Evolutionary conservation across 2,113 vertebrate genomes (phyloP).

Genomic region (Sapajus apella): DNA sequence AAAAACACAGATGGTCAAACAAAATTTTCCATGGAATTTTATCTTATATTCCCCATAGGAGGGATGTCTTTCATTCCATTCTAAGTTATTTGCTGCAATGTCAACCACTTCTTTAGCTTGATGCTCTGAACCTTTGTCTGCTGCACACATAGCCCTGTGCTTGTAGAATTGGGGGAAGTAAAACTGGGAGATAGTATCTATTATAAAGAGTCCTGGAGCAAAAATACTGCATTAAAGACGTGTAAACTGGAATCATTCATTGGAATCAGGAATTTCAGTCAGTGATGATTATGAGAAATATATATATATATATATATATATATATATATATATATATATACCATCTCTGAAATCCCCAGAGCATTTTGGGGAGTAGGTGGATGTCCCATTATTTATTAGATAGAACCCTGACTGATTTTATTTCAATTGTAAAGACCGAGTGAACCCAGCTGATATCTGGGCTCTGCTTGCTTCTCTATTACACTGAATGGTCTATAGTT

Average conservation of each 20-base stretch:
- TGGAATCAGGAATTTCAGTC: background rate
- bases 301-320: background rate
- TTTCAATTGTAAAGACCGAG: background rate
- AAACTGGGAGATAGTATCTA: background rate
- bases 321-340: background rate
- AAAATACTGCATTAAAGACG: background rate
- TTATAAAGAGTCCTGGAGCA: background rate
- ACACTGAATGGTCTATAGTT: constrained; percentile 32
- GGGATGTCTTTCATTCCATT: background rate
- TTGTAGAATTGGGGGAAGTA: background rate
- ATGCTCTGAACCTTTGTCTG: background rate
- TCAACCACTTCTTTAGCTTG: background rate
- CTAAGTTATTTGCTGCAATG: background rate
- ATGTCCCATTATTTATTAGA: background rate
- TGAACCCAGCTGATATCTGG: background rate
- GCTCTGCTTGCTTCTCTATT: background rate
- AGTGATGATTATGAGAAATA: background rate
- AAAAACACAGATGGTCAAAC: background rate
- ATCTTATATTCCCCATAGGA: background rate
- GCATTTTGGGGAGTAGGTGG: background rate
- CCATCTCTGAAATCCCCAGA: background rate
- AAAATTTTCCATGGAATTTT: background rate
- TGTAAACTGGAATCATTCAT: background rate
- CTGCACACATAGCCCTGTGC: background rate
- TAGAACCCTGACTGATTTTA: background rate